Base-by-base conservation (phyloP, 2,888 invertebrate species). In the Dryobota labecula region DNA sequence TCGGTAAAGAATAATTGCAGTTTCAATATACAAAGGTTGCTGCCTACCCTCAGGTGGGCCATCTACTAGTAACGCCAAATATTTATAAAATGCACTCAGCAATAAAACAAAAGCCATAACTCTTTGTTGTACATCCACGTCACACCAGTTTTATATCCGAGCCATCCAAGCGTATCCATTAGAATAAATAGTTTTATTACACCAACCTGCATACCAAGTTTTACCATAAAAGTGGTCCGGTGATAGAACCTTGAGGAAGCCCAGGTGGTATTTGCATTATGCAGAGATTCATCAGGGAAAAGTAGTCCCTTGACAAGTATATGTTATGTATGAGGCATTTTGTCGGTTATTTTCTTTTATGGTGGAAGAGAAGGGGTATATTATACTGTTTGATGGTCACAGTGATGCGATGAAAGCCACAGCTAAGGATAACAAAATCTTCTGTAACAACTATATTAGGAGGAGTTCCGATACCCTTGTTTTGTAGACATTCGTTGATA, bases 231-330 rank as follows among this genome's bases (percentile, higher is more conserved):
- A 78, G 43, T 75, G 72, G 73, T 49, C 72, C 70, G 38, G 64
- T 66, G 57, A 63, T 78, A 27, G 51, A 62, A 33, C 67, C 72
- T 66, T 57, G 70, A 51, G 54, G 69, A 57, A 83, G 45, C 53
- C 64, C 64, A 71, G 73, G 56, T 80, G 71, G 57, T 72, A 64
- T 66, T 70, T 84, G 75, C 73, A 85, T 80, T 85, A 84, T 84
- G 84, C 78, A 84, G 47, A 78, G 78, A 76, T 85, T 84, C 85
- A 84, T 84, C 84, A 80, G 36, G 24, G 61, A 43, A 20, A 30
- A 80, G 84, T 62, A 66, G 72, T 64, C 61, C 71, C 70, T 57
- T 82, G 73, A 57, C 49, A 57, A 61, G 36, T 18, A 49, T 82
- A n/a, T 61, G 51, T 60, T 78, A 82, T 82, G 68, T 64, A 65